These are phyloP conservation scores for Ichneumon xanthorius DNA, from an alignment of 2,888 invertebrate species.

Conservation along the genomic window DNA sequence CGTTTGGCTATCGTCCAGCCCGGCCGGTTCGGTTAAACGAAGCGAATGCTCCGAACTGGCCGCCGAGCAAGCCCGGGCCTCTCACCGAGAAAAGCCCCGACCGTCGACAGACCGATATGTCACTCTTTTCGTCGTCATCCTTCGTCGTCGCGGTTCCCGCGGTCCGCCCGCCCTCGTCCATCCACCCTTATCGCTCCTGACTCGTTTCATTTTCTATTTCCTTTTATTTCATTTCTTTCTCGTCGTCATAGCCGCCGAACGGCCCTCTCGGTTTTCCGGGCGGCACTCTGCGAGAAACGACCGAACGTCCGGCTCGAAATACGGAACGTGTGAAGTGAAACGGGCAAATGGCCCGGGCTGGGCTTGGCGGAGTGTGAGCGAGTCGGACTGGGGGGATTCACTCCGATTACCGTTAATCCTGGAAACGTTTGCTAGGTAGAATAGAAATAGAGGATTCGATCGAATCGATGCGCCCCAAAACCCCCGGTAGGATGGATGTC, in stretches of 20 bases:
- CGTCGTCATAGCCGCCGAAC: slow-evolving; percentile 14
- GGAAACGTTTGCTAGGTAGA: slow-evolving; percentile 46
- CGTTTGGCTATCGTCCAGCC: slow-evolving; percentile 69
- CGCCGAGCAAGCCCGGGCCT: slow-evolving; percentile 53
- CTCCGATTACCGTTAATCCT: slow-evolving; percentile 61
- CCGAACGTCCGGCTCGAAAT: slow-evolving; percentile 44
- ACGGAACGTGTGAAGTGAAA: slow-evolving; percentile 60
- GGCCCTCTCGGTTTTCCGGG: slow-evolving; percentile 34
- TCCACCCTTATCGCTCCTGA: slow-evolving; percentile 41
- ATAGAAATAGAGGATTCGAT: slow-evolving; percentile 15
- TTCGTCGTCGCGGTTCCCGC: slow-evolving; percentile 28
- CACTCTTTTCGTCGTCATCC: slow-evolving; percentile 59
- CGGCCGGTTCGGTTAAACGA: slow-evolving; percentile 78
- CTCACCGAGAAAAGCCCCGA: slow-evolving; percentile 57
- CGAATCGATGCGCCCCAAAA: slow-evolving; percentile 40
- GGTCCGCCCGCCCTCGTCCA: slow-evolving; percentile 31
- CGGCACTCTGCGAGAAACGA: slow-evolving; percentile 41
- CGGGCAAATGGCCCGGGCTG: slow-evolving; percentile 34
- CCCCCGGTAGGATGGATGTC: background rate
- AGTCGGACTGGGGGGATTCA: slow-evolving; percentile 30
- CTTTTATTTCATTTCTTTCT: slow-evolving; percentile 26
- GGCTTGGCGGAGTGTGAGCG: slow-evolving; percentile 39
- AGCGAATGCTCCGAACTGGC: slow-evolving; percentile 77
- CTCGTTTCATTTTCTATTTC: slow-evolving; percentile 39
- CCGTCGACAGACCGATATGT: slow-evolving; percentile 68